These are phyloP conservation scores for Dolichotis patagonum DNA, from an alignment of 2,113 vertebrate genomes.

Conservation along the genomic window DNA sequence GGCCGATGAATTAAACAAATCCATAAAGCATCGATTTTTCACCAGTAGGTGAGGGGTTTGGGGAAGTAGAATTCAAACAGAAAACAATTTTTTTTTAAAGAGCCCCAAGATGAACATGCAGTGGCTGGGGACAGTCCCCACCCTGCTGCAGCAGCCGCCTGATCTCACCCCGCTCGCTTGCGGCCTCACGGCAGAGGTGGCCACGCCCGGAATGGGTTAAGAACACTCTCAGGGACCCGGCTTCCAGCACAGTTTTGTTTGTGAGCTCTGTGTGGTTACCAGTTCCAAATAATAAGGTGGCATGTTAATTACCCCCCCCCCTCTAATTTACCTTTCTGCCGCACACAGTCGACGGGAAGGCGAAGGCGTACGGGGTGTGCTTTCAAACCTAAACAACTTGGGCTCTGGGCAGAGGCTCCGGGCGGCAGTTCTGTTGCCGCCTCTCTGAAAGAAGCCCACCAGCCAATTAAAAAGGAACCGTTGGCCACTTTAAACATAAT, in stretches of 20 bases:
- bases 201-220: background rate
- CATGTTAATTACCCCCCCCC: conserved; percentile 33
- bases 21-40: background rate
- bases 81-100: background rate
- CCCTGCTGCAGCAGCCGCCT: background rate
- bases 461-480: conserved; percentile 54
- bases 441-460: conserved; percentile 47
- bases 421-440: background rate
- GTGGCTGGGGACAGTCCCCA: background rate
- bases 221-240: background rate
- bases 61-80: conserved; percentile 56
- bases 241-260: background rate
- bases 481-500: conserved; percentile 47
- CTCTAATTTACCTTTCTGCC: conserved; percentile 28
- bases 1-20: background rate
- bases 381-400: background rate
- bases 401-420: background rate
- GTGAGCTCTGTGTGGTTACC: background rate
- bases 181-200: background rate
- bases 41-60: background rate
- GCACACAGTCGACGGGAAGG: accelerated
- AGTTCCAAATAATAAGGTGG: background rate
- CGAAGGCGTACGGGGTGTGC: background rate
- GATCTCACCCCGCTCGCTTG: background rate
- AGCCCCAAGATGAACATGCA: background rate